Evolutionary conservation across 1,140 invertebrate species (phyloP), one percentile per base, ranked within the genome.

Genomic region (Monochamus saltuarius): DNA sequence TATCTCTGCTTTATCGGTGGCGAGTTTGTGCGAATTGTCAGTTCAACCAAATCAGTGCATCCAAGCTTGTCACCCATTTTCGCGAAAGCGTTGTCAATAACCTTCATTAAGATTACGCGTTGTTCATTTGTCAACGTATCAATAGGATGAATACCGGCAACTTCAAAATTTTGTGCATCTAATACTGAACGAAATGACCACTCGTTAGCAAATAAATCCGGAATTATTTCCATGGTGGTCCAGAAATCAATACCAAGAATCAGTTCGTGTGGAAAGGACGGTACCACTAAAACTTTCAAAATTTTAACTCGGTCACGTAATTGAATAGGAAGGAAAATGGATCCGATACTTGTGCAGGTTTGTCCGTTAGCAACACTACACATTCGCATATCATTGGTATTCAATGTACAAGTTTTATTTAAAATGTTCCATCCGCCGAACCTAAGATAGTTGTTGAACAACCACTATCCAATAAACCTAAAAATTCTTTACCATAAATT

Each of bases 221-320:
- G 49, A n/a, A 34, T 34, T 3, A 16, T 29, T 22, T 22, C 51
- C 35, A 54, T 54, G 14, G 22, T 10, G 8, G 34, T 16, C 49
- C 49, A 51, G n/a, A 51, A 51, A 34, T 51, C 49, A 34, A 51
- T 51, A 13, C 49, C 49, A 10, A 51, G 34, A 17, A 51, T 51
- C 4, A 51, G 49, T 9, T 19, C 9, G n/a, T 40, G 35, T 8
- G 37, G 11, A 3, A 51, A 2, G 17, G 35, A 54, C 1, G 35
- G 10, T 9, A 40, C 10, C 2, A 43, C 38, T 8, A 43, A 7
- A 9, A 17, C 34, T 11, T 19, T 7, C 43, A 11, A 14, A 29
- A n/a, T n/a, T 19, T 13, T 22, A 56, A 35, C 34, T 13, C 34
- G 14, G 14, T 56, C 39, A 19, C 13, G n/a, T 13, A 42, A 14